A percentile compares a stretch with the other conserved stretches of the same genome.
Conservation (phyloP, 2,888 invertebrate genomes). For the Drosophila kuntzei region DNA sequence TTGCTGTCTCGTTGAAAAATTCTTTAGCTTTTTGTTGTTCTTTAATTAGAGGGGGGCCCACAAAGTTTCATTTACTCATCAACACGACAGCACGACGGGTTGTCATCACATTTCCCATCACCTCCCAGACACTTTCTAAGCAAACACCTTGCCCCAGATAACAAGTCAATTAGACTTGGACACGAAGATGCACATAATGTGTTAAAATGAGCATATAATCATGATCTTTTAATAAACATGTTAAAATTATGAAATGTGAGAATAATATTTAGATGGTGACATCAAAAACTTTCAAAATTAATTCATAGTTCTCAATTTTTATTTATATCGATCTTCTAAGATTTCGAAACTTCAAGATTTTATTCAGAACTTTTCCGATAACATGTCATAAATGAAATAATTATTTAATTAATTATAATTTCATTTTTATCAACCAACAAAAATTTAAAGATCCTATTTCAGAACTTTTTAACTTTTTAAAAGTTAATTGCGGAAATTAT, state of each 20-base stretch:
- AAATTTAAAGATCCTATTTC: too few relatives aligned
- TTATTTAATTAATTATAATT: too few relatives aligned
- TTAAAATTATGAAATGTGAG: constrained; percentile 9
- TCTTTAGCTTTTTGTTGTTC: constrained; percentile 37
- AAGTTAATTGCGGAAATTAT: too few relatives aligned
- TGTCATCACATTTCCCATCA: constrained; percentile 40
- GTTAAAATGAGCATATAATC: constrained; percentile 29
- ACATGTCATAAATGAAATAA: not conserved
- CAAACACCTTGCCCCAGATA: constrained; percentile 49
- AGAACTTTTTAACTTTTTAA: too few relatives aligned
- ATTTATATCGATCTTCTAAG: too few relatives aligned
- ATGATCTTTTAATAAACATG: constrained; percentile 26
- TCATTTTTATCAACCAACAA: not conserved
- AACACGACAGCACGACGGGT: constrained; percentile 20
- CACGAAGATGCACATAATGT: constrained; percentile 33
- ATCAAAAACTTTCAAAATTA: not conserved
- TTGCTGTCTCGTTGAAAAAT: constrained; percentile 49
- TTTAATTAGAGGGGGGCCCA: constrained; percentile 45
- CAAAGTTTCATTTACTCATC: constrained; percentile 28
- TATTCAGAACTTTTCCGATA: not conserved
- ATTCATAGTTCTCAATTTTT: not conserved
- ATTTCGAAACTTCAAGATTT: too few relatives aligned
- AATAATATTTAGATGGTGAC: not conserved
- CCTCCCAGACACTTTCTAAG: constrained; percentile 53
- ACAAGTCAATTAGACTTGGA: constrained; percentile 52